Evolutionary conservation across 2,797 vertebrate genomes (phyloP).

Genomic region (Silurus lanzhouensis): DNA sequence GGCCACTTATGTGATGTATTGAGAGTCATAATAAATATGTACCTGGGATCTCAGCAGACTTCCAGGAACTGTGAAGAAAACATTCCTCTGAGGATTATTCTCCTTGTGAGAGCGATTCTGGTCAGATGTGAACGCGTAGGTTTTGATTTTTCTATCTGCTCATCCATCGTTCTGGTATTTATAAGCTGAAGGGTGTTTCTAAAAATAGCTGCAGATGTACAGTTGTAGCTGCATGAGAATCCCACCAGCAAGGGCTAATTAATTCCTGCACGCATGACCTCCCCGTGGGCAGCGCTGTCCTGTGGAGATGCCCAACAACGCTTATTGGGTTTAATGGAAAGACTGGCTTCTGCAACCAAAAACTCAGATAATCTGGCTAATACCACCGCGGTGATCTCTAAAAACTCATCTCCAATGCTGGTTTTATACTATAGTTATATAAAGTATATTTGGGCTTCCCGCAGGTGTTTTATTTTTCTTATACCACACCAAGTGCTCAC

Average conservation of each 20-base stretch:
- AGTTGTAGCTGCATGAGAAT: conserved; percentile 63
- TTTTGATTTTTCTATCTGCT: not conserved
- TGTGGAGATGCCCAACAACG: not conserved
- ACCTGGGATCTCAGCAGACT: not conserved
- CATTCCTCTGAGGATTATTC: too few species aligned
- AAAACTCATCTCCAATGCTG: too few species aligned
- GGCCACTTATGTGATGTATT: not conserved
- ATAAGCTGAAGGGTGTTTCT: conserved; percentile 59
- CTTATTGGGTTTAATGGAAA: not conserved
- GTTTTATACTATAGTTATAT: too few species aligned
- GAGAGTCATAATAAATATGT: not conserved
- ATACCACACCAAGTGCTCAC: not conserved
- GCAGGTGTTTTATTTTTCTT: not conserved
- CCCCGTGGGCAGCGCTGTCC: conserved; percentile 39
- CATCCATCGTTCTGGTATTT: conserved; percentile 33
- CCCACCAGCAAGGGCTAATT: conserved; percentile 68
- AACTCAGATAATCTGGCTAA: too few species aligned
- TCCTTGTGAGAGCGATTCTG: not conserved
- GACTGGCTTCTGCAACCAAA: not conserved
- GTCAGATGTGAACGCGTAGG: not conserved
- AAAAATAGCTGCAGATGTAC: conserved; percentile 58
- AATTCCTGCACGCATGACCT: conserved; percentile 61
- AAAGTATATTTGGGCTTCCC: too few species aligned
- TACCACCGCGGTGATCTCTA: too few species aligned
- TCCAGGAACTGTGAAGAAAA: not conserved